Conservation (phyloP, 2,888 invertebrate species). For the Chironomus riparius region DNA sequence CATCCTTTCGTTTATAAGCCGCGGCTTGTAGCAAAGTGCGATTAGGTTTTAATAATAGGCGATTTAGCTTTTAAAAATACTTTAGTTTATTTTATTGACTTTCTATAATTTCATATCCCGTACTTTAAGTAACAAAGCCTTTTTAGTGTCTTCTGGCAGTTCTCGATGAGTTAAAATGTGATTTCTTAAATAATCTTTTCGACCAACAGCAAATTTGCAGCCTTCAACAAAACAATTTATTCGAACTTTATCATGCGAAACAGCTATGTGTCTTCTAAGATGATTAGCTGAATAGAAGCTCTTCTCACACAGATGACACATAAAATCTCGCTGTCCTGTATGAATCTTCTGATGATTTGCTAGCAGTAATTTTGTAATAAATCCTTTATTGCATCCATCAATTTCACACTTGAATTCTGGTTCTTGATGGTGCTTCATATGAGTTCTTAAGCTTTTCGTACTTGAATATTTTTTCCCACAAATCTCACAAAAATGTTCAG, state of each 20-base stretch:
- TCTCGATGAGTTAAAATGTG: slow-evolving; percentile 21
- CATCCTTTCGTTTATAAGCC: too few species aligned
- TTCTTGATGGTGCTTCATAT: slow-evolving; percentile 18
- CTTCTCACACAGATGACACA: slow-evolving; percentile 19
- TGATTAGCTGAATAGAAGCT: slow-evolving; percentile 18
- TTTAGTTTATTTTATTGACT: background rate
- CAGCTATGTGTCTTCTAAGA: background rate
- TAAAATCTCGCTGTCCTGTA: background rate
- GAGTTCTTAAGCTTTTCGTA: slow-evolving; percentile 3
- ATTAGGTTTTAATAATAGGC: too few species aligned
- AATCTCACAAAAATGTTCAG: background rate
- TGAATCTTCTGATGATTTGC: slow-evolving; percentile 17
- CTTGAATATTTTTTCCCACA: slow-evolving; percentile 11
- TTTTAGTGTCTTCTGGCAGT: slow-evolving; percentile 5
- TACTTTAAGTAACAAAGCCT: background rate
- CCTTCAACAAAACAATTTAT: slow-evolving; percentile 9
- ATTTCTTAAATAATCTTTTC: slow-evolving; percentile 22
- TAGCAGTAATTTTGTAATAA: slow-evolving; percentile 12
- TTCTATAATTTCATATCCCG: slow-evolving; percentile 16
- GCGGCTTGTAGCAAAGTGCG: too few species aligned
- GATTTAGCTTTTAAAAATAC: too few species aligned
- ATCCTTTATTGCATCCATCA: slow-evolving; percentile 3
- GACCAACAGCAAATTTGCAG: slow-evolving; percentile 13
- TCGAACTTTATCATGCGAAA: slow-evolving; percentile 12
- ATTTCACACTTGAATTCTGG: background rate